phyloP scores from a whole-genome alignment of 2,113 vertebrate genomes.

The Dicerorhinus sumatrensis region DNA sequence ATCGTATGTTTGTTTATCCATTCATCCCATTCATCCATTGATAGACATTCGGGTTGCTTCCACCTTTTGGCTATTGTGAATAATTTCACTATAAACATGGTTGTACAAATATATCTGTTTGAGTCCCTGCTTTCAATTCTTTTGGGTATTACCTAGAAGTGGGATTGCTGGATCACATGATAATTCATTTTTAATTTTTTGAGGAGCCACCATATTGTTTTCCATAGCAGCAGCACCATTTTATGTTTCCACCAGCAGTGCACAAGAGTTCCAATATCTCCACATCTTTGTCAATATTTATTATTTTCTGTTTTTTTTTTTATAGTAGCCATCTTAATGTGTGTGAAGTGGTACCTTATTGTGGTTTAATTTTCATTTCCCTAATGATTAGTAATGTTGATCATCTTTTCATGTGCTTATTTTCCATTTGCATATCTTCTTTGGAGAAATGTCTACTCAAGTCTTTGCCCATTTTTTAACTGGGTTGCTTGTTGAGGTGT shows the following conservation, averaged over 20 bases:
- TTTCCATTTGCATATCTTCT: background rate
- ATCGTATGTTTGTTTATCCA: background rate
- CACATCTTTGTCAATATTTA: background rate
- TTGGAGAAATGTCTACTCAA: conserved; percentile 1
- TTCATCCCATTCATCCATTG: background rate
- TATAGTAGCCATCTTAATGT: background rate
- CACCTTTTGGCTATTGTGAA: background rate
- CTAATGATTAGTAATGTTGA: background rate
- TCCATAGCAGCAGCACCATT: background rate
- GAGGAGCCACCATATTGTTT: background rate
- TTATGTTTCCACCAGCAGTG: background rate
- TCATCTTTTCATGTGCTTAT: background rate
- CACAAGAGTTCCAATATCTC: background rate
- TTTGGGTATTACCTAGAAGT: background rate
- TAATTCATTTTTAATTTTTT: conserved; percentile 19
- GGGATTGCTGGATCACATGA: background rate
- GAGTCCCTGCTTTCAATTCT: background rate
- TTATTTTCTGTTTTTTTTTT: background rate
- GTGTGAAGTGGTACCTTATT: background rate
- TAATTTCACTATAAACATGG: background rate
- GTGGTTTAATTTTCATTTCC: background rate
- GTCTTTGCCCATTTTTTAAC: background rate
- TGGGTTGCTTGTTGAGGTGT: background rate
- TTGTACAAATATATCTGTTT: background rate
- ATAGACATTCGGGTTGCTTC: background rate